Percentiles rank a stretch among this genome's conserved stretches.
phyloP scores from a whole-genome alignment of 2,888 invertebrate species.

The Acronicta leporina region DNA sequence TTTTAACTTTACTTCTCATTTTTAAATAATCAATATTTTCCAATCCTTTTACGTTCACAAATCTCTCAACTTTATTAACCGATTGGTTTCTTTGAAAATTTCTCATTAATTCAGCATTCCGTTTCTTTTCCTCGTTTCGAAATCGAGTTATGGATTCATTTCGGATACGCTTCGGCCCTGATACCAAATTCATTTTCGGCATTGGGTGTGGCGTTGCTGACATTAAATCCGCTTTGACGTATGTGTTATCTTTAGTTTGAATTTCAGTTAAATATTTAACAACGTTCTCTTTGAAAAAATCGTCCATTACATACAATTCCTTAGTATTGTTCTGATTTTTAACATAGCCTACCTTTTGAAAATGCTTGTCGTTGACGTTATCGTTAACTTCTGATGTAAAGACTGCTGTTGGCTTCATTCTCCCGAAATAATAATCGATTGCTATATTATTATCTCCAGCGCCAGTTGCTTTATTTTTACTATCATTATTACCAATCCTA shows the following conservation, averaged over 20 bases:
- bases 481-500: not conserved
- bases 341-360: slow-evolving; percentile 29
- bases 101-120: not conserved
- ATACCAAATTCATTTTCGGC: not conserved
- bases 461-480: slow-evolving; percentile 3
- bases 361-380: not conserved
- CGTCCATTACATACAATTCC: slow-evolving; percentile 24
- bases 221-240: not conserved
- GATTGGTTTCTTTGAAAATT: not conserved
- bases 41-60: not conserved
- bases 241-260: not conserved
- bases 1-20: too few relatives aligned
- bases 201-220: not conserved
- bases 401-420: slow-evolving; percentile 27
- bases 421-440: slow-evolving; percentile 62
- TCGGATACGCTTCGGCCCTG: not conserved
- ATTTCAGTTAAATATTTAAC: slow-evolving; percentile 16
- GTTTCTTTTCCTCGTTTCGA: not conserved
- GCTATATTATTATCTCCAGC: slow-evolving; percentile 43
- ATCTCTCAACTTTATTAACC: not conserved
- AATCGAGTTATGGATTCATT: not conserved
- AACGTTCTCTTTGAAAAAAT: slow-evolving; percentile 25
- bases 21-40: too few relatives aligned
- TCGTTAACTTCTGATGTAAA: not conserved
- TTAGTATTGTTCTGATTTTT: slow-evolving; percentile 13